Conservation (phyloP, 1,140 invertebrate species). For the Drosophila setifemur region DNA sequence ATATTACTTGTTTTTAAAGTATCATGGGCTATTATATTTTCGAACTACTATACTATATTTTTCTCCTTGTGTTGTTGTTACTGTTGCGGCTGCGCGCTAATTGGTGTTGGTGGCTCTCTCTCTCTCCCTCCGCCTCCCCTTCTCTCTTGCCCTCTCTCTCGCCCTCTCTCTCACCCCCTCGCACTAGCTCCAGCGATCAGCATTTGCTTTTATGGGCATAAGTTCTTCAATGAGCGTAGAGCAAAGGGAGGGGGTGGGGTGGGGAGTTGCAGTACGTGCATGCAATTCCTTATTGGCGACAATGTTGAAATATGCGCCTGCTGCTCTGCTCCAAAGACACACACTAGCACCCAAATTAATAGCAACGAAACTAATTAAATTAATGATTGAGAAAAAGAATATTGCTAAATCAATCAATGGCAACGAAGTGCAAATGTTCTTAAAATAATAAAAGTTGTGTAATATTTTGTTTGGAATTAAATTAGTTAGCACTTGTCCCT, state of each 20-base stretch:
- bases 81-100: conserved; percentile 61
- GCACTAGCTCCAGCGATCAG: conserved; percentile 11
- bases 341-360: not conserved
- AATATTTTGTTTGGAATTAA: no score
- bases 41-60: not conserved
- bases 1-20: no score
- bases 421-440: no score
- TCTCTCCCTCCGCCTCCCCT: not conserved
- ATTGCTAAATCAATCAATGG: no score
- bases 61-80: conserved; percentile 23
- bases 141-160: not conserved
- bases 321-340: not conserved
- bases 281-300: conserved; percentile 75
- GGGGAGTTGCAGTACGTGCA: conserved; percentile 45
- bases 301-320: conserved; percentile 57
- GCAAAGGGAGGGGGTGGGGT: not conserved
- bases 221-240: conserved; percentile 32
- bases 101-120: conserved; percentile 48
- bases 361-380: not conserved
- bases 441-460: no score
- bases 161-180: not conserved
- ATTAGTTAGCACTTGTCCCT: no score
- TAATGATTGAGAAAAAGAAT: not conserved
- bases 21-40: not conserved
- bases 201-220: conserved; percentile 48